Percentiles rank a stretch among this genome's conserved stretches.
Evolutionary conservation across 2,888 invertebrate genomes (phyloP).

Genomic region (Parnassius mnemosyne): DNA sequence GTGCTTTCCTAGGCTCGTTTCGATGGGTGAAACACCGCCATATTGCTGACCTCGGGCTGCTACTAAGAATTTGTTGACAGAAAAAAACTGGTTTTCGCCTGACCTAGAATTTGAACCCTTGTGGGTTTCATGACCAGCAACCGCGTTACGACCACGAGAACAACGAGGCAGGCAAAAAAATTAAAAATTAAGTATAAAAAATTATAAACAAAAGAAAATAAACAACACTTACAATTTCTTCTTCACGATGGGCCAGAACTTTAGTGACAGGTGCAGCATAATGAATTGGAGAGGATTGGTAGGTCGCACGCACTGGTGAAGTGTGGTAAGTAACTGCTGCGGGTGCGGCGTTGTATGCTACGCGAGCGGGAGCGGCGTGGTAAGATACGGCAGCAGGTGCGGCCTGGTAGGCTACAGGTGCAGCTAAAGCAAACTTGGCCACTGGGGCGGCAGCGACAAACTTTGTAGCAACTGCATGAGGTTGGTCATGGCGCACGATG

Average conservation of each 20-base stretch:
- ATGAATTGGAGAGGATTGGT: slow-evolving; percentile 34
- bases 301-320: slow-evolving; percentile 34
- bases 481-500: slow-evolving; percentile 57
- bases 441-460: slow-evolving; percentile 36
- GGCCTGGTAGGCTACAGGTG: slow-evolving; percentile 46
- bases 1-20: no score
- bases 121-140: no score
- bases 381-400: slow-evolving; percentile 33
- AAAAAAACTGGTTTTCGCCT: no score
- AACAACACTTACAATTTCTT: slow-evolving; percentile 29
- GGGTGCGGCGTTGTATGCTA: slow-evolving; percentile 33
- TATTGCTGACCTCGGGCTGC: no score
- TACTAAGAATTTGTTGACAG: no score
- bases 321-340: slow-evolving; percentile 9
- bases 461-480: slow-evolving; percentile 39
- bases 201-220: no score
- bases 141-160: no score
- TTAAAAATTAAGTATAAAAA: no score
- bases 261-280: slow-evolving; percentile 42
- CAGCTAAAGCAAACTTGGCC: slow-evolving; percentile 35
- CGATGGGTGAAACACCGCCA: no score
- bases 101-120: no score
- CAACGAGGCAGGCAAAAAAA: no score
- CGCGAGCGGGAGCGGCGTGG: slow-evolving; percentile 16
- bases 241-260: slow-evolving; percentile 41